Conservation (phyloP, 2,888 invertebrate species). For the Escarpia spicata region DNA sequence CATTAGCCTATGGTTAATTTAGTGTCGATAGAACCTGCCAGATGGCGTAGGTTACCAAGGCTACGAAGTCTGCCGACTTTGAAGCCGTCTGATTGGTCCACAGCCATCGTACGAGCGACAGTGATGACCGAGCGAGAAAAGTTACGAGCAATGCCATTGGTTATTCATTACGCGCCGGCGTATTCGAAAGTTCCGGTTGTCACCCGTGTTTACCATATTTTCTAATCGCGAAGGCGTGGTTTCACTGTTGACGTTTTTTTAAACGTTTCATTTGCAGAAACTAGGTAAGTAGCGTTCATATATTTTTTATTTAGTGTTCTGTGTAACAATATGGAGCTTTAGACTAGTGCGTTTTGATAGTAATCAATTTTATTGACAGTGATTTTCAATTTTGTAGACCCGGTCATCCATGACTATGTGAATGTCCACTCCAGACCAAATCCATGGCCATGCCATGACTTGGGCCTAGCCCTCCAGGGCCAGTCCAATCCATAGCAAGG, state of each 20-base stretch:
- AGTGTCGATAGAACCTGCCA: background rate
- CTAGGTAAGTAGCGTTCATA: background rate
- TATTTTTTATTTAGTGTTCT: background rate
- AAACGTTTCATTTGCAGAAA: background rate
- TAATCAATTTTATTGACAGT: background rate
- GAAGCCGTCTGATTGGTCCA: background rate
- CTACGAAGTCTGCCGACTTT: background rate
- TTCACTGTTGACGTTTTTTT: background rate
- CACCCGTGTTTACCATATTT: background rate
- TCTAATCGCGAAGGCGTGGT: background rate
- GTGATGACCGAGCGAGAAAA: background rate
- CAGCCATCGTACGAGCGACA: background rate
- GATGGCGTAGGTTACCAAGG: background rate
- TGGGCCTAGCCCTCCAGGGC: too few species aligned
- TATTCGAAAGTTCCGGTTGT: conserved; percentile 13
- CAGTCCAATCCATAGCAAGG: too few species aligned
- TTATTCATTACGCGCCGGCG: conserved; percentile 6
- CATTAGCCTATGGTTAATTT: background rate
- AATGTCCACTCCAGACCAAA: too few species aligned
- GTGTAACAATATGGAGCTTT: background rate
- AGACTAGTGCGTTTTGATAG: background rate
- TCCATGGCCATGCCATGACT: too few species aligned
- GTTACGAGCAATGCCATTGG: background rate
- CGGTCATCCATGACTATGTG: background rate
- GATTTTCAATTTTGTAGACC: background rate